phyloP scores from a whole-genome alignment of 2,113 vertebrate species.

The Percopsis transmontana region DNA sequence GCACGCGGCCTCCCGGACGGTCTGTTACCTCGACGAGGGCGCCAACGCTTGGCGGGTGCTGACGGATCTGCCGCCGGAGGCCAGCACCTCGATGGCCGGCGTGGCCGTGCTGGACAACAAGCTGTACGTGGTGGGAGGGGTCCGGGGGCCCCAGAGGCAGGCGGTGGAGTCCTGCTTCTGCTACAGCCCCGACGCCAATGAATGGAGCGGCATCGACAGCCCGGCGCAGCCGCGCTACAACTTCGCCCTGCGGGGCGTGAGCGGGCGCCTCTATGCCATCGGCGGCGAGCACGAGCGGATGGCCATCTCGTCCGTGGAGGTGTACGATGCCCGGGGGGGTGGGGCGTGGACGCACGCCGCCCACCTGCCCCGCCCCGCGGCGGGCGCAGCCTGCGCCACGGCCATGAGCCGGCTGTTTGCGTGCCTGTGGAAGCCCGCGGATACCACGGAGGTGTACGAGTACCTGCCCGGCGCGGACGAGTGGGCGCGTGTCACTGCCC shows the following conservation, averaged over 20 bases:
- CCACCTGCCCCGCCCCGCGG: constrained; percentile 80
- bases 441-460: constrained; percentile 85
- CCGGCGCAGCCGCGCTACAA: constrained; percentile 86
- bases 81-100: constrained; percentile 89
- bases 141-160: constrained; percentile 81
- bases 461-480: constrained; percentile 67
- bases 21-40: constrained; percentile 88
- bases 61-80: constrained; percentile 81
- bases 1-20: constrained; percentile 83
- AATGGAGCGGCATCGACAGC: constrained; percentile 81
- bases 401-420: constrained; percentile 85
- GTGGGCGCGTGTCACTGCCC: constrained; percentile 79
- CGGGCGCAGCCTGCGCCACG: constrained; percentile 81
- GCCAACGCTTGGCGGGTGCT: constrained; percentile 82
- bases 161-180: constrained; percentile 85
- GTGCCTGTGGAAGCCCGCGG: constrained; percentile 88
- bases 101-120: constrained; percentile 86
- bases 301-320: constrained; percentile 84
- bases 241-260: constrained; percentile 77
- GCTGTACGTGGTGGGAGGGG: constrained; percentile 87
- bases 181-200: constrained; percentile 71
- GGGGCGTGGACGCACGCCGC: constrained; percentile 80
- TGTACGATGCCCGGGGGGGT: constrained; percentile 69
- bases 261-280: constrained; percentile 82
- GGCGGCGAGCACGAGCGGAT: constrained; percentile 83